Percentiles rank a stretch among this genome's conserved stretches.
These are phyloP conservation scores for Mastomys natalensis DNA, from an alignment of 2,113 vertebrate genomes.

Conservation along the genomic window DNA sequence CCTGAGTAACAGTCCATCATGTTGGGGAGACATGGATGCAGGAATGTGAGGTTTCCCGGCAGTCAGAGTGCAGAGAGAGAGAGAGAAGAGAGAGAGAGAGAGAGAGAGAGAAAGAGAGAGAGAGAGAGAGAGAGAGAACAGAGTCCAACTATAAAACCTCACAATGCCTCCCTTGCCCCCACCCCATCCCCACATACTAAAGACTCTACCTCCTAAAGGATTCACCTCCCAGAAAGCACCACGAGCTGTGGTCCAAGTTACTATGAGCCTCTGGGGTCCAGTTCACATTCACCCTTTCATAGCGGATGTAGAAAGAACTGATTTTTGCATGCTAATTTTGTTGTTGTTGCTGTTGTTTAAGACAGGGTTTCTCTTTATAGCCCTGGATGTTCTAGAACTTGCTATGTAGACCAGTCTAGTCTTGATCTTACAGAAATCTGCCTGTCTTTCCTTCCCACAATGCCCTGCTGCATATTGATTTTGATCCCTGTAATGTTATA, in stretches of 20 bases:
- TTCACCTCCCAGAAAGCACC: neutral
- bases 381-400: neutral
- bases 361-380: neutral
- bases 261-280: neutral
- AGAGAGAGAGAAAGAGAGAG: too few relatives aligned
- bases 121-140: neutral
- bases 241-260: neutral
- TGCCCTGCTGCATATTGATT: neutral
- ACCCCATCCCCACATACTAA: too few relatives aligned
- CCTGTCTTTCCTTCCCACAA: neutral
- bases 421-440: neutral
- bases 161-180: neutral
- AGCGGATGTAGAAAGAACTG: neutral
- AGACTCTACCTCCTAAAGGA: neutral
- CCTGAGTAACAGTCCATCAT: neutral
- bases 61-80: neutral
- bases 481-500: neutral
- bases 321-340: neutral
- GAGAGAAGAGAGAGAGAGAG: too few relatives aligned
- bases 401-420: neutral
- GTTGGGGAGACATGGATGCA: neutral
- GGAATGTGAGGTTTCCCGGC: neutral
- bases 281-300: too few relatives aligned
- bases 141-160: neutral
- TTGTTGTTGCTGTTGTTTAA: neutral